Evolutionary conservation across 2,888 invertebrate genomes (phyloP).

Genomic region (Ornithoptera priamus): DNA sequence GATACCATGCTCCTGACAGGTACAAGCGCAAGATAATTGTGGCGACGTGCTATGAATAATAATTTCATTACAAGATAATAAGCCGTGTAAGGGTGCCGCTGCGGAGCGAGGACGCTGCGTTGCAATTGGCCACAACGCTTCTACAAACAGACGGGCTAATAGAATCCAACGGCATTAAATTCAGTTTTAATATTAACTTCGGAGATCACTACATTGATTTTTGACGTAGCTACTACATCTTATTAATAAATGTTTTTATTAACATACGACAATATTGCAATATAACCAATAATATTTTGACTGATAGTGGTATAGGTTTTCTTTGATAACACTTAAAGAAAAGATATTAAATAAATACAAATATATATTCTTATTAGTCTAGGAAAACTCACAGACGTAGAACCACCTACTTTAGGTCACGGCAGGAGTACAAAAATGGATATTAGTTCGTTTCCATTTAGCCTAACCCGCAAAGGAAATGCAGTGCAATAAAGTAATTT

Average conservation of each 20-base stretch:
- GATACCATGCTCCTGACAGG: slow-evolving; percentile 41
- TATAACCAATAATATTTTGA: not conserved
- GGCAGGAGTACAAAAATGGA: not conserved
- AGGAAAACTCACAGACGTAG: no score
- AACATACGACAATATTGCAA: not conserved
- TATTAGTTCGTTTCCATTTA: slow-evolving; percentile 4
- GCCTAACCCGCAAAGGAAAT: slow-evolving; percentile 18
- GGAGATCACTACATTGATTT: slow-evolving; percentile 37
- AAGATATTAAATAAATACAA: not conserved
- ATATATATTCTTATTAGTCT: not conserved
- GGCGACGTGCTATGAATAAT: slow-evolving; percentile 60
- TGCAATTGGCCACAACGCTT: slow-evolving; percentile 39
- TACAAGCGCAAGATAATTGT: slow-evolving; percentile 52
- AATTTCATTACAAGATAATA: slow-evolving; percentile 45
- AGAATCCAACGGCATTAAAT: slow-evolving; percentile 48
- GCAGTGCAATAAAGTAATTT: slow-evolving; percentile 24
- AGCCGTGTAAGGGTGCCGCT: slow-evolving; percentile 18
- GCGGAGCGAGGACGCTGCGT: slow-evolving; percentile 20
- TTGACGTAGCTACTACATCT: slow-evolving; percentile 30
- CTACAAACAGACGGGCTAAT: slow-evolving; percentile 51
- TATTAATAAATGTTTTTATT: not conserved
- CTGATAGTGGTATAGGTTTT: not conserved
- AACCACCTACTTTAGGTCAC: not conserved
- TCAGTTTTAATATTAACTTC: slow-evolving; percentile 51
- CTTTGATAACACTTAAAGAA: not conserved